phyloP scores from a whole-genome alignment of 53 echinoderm and acorn worm genomes.

The Zoroaster sp. region DNA sequence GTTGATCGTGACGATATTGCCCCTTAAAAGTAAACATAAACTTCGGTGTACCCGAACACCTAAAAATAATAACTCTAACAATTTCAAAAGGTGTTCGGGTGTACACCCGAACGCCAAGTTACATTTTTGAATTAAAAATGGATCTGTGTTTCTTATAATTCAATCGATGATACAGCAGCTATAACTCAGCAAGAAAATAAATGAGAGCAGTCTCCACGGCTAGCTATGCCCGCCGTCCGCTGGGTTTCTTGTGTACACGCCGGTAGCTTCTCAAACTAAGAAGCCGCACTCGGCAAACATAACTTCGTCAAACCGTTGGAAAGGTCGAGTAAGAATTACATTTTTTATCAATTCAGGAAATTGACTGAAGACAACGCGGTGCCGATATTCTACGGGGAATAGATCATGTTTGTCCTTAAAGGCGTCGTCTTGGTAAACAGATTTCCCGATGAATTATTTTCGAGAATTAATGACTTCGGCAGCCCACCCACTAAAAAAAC shows the following conservation, averaged over 20 bases:
- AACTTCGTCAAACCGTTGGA: neutral
- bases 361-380: slow-evolving; percentile 1
- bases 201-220: neutral
- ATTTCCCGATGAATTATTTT: neutral
- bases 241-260: neutral
- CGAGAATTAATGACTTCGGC: neutral
- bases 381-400: neutral
- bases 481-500: neutral
- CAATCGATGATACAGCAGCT: too few species aligned
- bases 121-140: too few species aligned
- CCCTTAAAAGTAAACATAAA: too few species aligned
- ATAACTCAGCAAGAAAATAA: too few species aligned
- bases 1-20: too few species aligned
- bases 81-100: too few species aligned
- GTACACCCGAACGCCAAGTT: too few species aligned
- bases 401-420: neutral
- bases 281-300: slow-evolving; percentile 2
- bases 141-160: too few species aligned
- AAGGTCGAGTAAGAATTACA: neutral
- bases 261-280: neutral
- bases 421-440: neutral
- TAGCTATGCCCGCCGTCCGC: neutral
- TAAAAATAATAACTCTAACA: too few species aligned
- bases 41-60: too few species aligned
- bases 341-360: neutral